Evolutionary conservation across 2,113 vertebrate genomes (phyloP), one percentile per base, ranked within the genome.

Genomic region (Murina feae): DNA sequence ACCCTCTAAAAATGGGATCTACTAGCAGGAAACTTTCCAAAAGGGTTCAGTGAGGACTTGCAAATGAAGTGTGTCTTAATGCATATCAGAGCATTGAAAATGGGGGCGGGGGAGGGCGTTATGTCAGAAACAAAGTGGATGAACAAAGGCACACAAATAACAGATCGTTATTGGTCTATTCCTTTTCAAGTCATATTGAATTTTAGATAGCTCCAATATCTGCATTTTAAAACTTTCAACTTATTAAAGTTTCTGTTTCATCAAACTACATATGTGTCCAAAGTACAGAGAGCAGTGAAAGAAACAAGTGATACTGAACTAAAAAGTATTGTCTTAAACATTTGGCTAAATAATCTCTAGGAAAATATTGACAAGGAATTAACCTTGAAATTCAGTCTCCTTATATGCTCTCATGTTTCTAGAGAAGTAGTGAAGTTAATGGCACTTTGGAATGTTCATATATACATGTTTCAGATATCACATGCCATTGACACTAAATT

Each of bases 101-200:
- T 12, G 79, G n/a, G n/a, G n/a, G n/a, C n/a, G n/a, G n/a, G n/a
- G n/a, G 2, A 65, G 9, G 1, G 2, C 25, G 65, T 32, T 30
- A 32, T 30, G 32, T 7, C 7, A 91, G 12, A 23, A 68, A 82
- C 20, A 82, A 79, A 86, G 6, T 9, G 13, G 6, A 32, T 74
- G 35, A 96, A 90, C 82, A 86, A 95, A 91, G 71, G 47, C n/a
- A 89, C 39, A 47, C 11, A 35, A 60, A 72, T 55, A 47, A 68
- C 23, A 86, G n/a, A 71, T 82, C 20, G 37, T 23, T 89, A 80
- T 14, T 55, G 83, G 78, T 66, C n/a, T 32, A 30, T 68, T 89
- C 78, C 74, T 86, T 94, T 90, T 96, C 76, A 96, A 90, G 44
- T 76, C 13, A 47, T n/a, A 92, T 21, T 51, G 58, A 93, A 95